phyloP scores from a whole-genome alignment of 2,113 vertebrate genomes.

The Hystrix brachyura region DNA sequence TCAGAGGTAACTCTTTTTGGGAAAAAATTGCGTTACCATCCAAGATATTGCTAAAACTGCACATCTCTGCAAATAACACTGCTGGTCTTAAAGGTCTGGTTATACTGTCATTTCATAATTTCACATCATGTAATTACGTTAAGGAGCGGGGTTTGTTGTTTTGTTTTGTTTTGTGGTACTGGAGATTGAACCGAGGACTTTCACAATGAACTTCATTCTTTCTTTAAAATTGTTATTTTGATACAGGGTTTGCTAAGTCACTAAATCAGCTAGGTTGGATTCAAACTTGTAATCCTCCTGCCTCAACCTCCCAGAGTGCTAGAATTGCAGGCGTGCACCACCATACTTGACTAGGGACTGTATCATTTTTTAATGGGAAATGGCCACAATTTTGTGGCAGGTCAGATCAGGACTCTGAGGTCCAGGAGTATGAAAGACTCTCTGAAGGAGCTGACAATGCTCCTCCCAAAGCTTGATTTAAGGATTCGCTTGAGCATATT shows the following conservation, averaged over 20 bases:
- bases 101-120: constrained; percentile 32
- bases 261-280: not conserved
- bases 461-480: not conserved
- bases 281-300: not conserved
- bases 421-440: not conserved
- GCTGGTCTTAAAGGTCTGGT: not conserved
- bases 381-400: not conserved
- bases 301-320: not conserved
- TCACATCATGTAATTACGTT: constrained; percentile 1
- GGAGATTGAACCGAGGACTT: not conserved
- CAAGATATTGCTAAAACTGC: not conserved
- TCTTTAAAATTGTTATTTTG: not conserved
- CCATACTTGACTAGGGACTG: not conserved
- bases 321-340: not conserved
- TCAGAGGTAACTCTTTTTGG: not conserved
- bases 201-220: not conserved
- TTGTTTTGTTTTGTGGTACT: not conserved
- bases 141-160: not conserved
- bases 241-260: not conserved
- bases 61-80: not conserved
- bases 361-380: constrained; percentile 44
- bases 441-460: not conserved
- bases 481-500: not conserved
- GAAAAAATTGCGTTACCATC: not conserved
- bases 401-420: not conserved